These are phyloP conservation scores for Oreonectes daqikongensis DNA, from an alignment of 2,797 vertebrate species.

Conservation along the genomic window DNA sequence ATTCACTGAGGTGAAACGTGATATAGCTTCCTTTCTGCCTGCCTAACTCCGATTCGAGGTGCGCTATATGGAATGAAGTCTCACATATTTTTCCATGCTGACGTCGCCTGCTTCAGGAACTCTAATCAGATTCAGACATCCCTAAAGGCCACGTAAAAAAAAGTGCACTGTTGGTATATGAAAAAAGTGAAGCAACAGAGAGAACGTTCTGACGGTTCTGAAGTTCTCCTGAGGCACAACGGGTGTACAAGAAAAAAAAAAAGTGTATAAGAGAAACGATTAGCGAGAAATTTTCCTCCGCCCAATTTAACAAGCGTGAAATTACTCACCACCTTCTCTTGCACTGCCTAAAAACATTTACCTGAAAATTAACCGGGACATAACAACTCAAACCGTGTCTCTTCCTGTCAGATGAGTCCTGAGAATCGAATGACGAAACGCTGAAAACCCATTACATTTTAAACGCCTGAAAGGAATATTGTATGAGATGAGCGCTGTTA, in stretches of 20 bases:
- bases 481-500: background rate
- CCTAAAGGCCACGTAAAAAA: slow-evolving; percentile 7
- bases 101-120: slow-evolving; percentile 26
- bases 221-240: slow-evolving; percentile 56
- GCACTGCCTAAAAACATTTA: slow-evolving; percentile 71
- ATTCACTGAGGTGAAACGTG: slow-evolving; percentile 54
- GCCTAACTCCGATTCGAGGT: slow-evolving; percentile 49
- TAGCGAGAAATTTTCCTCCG: slow-evolving; percentile 58
- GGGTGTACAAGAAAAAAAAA: slow-evolving; percentile 53
- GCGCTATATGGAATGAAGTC: slow-evolving; percentile 50
- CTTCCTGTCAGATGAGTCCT: slow-evolving; percentile 54
- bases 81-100: slow-evolving; percentile 49
- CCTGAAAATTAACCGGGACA: slow-evolving; percentile 70
- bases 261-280: slow-evolving; percentile 60
- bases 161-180: background rate
- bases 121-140: slow-evolving; percentile 21
- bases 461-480: slow-evolving; percentile 11
- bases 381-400: slow-evolving; percentile 56
- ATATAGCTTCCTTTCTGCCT: slow-evolving; percentile 19
- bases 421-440: slow-evolving; percentile 59
- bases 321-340: slow-evolving; percentile 66
- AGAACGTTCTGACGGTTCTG: slow-evolving; percentile 49
- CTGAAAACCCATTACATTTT: slow-evolving; percentile 21
- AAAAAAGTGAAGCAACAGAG: slow-evolving; percentile 42
- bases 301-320: slow-evolving; percentile 77